A percentile compares a stretch with the other conserved stretches of the same genome.
phyloP scores from a whole-genome alignment of 2,113 vertebrate species.

The Hiodon alosoides region DNA sequence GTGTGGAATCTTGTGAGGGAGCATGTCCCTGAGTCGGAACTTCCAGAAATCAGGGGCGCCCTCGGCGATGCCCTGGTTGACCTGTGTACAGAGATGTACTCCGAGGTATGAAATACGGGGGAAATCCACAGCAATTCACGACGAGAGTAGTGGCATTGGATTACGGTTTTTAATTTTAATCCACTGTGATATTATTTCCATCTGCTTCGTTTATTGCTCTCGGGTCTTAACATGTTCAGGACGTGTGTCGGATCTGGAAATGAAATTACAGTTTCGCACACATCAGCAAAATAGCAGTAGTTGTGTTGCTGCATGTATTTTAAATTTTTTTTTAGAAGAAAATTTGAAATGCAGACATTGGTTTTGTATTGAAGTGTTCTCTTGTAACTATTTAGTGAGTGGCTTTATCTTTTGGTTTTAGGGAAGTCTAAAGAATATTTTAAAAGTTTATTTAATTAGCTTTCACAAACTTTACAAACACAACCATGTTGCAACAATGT shows the following conservation, averaged over 20 bases:
- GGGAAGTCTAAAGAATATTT: neutral
- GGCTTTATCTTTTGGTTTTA: neutral
- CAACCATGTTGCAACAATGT: too few species aligned
- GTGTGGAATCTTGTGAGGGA: constrained; percentile 71
- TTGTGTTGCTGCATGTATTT: neutral
- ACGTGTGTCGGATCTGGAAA: constrained; percentile 8
- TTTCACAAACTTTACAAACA: too few species aligned
- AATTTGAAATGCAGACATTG: neutral
- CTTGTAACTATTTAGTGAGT: neutral
- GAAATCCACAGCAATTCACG: neutral
- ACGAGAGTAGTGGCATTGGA: neutral
- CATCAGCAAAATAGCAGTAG: constrained; percentile 4
- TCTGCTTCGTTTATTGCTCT: constrained; percentile 5
- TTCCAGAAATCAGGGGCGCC: constrained; percentile 59
- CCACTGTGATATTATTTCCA: constrained; percentile 1
- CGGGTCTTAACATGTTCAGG: neutral
- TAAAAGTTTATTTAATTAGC: too few species aligned
- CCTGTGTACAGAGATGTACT: constrained; percentile 64
- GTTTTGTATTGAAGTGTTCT: neutral
- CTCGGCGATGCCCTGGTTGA: constrained; percentile 67
- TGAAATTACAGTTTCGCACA: neutral
- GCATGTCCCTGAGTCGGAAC: constrained; percentile 57
- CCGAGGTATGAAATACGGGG: constrained; percentile 63
- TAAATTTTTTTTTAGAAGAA: neutral
- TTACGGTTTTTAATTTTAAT: neutral